Percentiles rank a stretch among this genome's conserved stretches.
phyloP scores from a whole-genome alignment of 2,888 invertebrate species.

The Thereva nobilitata region DNA sequence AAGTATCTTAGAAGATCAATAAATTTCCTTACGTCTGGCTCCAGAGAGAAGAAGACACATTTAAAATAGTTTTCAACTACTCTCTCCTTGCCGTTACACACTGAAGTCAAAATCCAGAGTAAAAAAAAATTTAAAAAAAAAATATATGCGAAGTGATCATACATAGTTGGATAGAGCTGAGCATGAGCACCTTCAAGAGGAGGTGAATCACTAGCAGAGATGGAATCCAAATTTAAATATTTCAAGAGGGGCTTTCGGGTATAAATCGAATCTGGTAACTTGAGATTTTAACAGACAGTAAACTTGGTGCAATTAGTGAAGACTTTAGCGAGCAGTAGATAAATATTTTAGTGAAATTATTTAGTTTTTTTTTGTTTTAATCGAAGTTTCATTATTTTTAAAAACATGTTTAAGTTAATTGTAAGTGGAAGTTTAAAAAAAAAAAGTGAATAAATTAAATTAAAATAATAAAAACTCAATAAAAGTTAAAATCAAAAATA shows the following conservation, averaged over 20 bases:
- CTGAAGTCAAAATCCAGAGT: conserved; percentile 3
- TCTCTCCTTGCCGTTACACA: not conserved
- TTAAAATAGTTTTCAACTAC: not conserved
- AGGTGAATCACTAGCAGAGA: conserved; percentile 12
- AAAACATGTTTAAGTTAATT: conserved; percentile 39
- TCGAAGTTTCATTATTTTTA: not conserved
- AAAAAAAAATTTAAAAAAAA: no score
- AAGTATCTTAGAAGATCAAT: conserved; percentile 21
- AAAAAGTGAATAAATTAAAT: not conserved
- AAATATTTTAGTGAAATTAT: not conserved
- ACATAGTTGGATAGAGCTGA: not conserved
- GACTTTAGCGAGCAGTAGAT: not conserved
- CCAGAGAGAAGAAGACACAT: conserved; percentile 10
- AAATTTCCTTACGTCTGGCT: conserved; percentile 11
- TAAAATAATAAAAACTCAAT: not conserved
- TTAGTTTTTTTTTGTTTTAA: no score
- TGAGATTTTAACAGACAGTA: conserved; percentile 27
- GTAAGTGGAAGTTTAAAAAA: conserved; percentile 29
- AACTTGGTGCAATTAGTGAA: conserved; percentile 26
- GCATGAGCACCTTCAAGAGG: conserved; percentile 30
- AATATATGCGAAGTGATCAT: no score
- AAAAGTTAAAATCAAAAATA: not conserved
- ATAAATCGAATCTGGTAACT: conserved; percentile 58
- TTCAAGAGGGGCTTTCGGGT: conserved; percentile 47
- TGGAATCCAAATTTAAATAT: conserved; percentile 12